A percentile compares a stretch with the other conserved stretches of the same genome.
Evolutionary conservation across 2,113 vertebrate species (phyloP).

Genomic region (Machaerirhynchus nigripectus): DNA sequence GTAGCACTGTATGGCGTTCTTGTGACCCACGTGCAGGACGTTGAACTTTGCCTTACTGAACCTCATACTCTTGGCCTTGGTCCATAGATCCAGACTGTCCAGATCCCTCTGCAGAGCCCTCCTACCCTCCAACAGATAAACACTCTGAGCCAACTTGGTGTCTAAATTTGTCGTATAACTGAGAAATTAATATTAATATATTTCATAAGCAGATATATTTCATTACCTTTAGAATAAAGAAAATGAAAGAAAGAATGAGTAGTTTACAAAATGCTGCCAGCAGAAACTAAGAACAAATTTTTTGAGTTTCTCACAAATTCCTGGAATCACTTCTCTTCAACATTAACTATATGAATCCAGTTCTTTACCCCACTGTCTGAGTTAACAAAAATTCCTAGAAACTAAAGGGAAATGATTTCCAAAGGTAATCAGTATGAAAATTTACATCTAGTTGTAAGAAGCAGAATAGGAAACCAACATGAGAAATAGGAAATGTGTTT

Average conservation of each 20-base stretch:
- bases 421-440: background rate
- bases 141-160: too few relatives aligned
- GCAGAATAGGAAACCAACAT: background rate
- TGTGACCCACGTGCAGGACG: background rate
- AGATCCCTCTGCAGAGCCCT: background rate
- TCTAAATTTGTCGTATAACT: background rate
- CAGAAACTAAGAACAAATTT: background rate
- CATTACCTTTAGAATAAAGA: background rate
- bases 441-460: background rate
- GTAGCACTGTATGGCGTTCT: background rate
- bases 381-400: background rate
- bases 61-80: background rate
- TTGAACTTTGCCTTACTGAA: background rate
- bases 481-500: background rate
- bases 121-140: background rate
- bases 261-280: background rate
- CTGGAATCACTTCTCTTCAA: background rate
- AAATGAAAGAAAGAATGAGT: background rate
- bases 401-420: background rate
- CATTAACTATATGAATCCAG: background rate
- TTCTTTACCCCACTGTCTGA: background rate
- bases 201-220: background rate
- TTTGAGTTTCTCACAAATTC: background rate
- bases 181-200: background rate
- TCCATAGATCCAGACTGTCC: too few relatives aligned